Base-by-base conservation (phyloP, 2,888 invertebrate genomes). In the Eristalis pertinax region DNA sequence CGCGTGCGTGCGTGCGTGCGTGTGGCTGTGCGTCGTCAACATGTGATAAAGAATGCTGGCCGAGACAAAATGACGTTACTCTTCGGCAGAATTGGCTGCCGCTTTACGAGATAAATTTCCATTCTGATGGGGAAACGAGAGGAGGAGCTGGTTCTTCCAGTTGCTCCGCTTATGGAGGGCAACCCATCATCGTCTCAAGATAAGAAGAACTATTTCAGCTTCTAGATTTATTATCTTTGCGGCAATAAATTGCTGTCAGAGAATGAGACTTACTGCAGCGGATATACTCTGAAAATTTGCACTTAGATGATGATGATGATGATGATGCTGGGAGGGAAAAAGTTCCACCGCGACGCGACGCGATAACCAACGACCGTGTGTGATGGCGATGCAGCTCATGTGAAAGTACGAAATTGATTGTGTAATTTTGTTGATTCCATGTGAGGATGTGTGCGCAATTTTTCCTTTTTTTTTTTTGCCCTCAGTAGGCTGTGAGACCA, bases 141-240 rank as follows among this genome's bases (percentile, higher is more conserved):
- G 10, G 32, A 8, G 32, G 32, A 63, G 62, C 68, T 69, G 68
- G 77, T 77, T 69, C 68, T 62, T n/a, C 35, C 11, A 38, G 13
- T 38, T 38, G 13, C 5, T n/a, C 13, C 19, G n/a, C 58, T 38
- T 13, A n/a, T 43, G 24, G 35, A 68, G 65, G 60, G 67, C 50
- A 80, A 73, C 35, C 73, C 22, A 60, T 38, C 38, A 38, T 38
- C 38, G 38, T 38, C 38, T 38, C 38, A 38, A 67, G 68, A 80
- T 80, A 64, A 74, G 60, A 11, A 26, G 22, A 73, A 67, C 73
- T 80, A 62, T 74, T 73, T 74, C 67, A 74, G 62, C 32, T 73
- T 73, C 50, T 43, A 67, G 68, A 80, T 73, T 73, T 80, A 79
- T 73, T 73, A 73, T 79, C 73, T 80, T 68, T 35, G 32, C n/a